Conservation (phyloP, 2,888 invertebrate species). For the Sphaerophoria taeniata region DNA sequence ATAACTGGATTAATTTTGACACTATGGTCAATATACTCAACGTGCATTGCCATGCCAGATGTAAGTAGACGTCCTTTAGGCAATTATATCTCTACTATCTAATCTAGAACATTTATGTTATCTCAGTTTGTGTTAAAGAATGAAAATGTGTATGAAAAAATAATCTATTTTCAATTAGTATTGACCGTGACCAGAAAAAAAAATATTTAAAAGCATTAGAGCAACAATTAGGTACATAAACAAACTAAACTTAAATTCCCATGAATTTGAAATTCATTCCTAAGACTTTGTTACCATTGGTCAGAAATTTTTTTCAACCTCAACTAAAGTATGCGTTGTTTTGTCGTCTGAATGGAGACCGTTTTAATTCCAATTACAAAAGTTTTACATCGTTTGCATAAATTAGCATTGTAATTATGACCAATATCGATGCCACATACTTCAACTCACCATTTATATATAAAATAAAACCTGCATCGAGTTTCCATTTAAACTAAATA, state of each 20-base stretch:
- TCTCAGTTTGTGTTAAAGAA: constrained; percentile 4
- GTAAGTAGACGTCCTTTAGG: constrained; percentile 79
- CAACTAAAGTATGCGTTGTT: constrained; percentile 41
- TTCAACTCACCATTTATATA: constrained; percentile 28
- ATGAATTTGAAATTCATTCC: constrained; percentile 45
- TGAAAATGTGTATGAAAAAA: neutral
- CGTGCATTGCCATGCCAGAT: constrained; percentile 82
- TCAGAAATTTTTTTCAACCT: constrained; percentile 24
- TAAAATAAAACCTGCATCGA: constrained; percentile 3
- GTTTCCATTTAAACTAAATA: neutral
- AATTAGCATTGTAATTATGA: constrained; percentile 57
- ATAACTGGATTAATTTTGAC: constrained; percentile 79
- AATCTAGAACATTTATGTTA: constrained; percentile 47
- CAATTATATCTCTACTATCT: constrained; percentile 23
- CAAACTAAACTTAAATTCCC: neutral
- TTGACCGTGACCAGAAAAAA: constrained; percentile 67
- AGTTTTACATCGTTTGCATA: constrained; percentile 68
- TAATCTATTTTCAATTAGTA: constrained; percentile 45
- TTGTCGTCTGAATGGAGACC: constrained; percentile 9
- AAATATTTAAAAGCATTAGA: constrained; percentile 16
- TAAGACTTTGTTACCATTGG: constrained; percentile 46
- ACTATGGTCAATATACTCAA: constrained; percentile 80
- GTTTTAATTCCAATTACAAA: constrained; percentile 67
- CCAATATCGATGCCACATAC: constrained; percentile 60
- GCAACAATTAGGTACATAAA: neutral